Evolutionary conservation across 2,113 vertebrate species (phyloP), one percentile per base, ranked within the genome.

Genomic region (Trichomycterus rosablanca): DNA sequence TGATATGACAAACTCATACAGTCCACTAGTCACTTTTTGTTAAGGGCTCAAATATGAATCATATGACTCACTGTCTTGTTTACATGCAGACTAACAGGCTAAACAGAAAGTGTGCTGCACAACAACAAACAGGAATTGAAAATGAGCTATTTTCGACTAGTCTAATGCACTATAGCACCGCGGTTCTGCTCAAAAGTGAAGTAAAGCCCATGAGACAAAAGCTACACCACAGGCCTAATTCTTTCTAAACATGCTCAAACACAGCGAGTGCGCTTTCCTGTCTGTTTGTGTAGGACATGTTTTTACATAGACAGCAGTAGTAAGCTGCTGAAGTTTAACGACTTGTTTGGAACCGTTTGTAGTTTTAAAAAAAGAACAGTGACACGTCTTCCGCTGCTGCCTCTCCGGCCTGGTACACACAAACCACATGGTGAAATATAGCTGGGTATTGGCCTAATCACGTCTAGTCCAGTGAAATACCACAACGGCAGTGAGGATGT

Each of bases 341-440:
- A 24, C 30, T 57, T 54, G 9, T 24, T 59, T 63, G 63, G 34
- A 42, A 14, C 52, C 16, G n/a, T 35, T 45, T 18, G 59, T 43
- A 30, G 52, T 2, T 18, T 24, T 61, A 18, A 37, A 49, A 37
- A 49, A 40, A 5, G 37, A 40, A n/a, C 37, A 40, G 37, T n/a
- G 37, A 40, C 37, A 14, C 15, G 14, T 40, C 12, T n/a, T 40
- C 5, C n/a, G 15, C 22, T 74, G 49, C 22, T 59, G 65, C 15
- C 46, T 67, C 54, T 54, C 32, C 68, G 84, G 85, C 83, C 86
- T 85, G 83, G 80, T 71, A 24, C 7, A 70, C 55, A 76, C 62
- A 59, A 73, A 50, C 37, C 37, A 40, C 37, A n/a, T 7, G 32
- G 23, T 79, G 82, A 74, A 76, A 73, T 79, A 83, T 63, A 59